Conservation (phyloP, 2,113 vertebrate genomes). For the Accipiter cooperii region DNA sequence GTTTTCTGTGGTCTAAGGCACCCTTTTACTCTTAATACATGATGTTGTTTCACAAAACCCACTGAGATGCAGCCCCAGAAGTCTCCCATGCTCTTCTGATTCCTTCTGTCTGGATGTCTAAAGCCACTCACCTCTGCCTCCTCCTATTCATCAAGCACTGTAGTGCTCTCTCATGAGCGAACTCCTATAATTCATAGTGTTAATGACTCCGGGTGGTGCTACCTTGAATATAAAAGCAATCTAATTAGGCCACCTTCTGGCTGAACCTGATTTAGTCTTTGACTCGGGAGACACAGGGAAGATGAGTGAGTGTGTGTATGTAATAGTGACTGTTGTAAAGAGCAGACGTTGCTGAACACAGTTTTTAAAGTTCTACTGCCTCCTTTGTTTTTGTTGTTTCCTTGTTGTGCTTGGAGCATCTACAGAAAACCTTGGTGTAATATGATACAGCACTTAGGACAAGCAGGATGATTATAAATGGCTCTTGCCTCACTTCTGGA, state of each 20-base stretch:
- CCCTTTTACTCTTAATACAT: neutral
- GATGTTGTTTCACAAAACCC: neutral
- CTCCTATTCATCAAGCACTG: neutral
- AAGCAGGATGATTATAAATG: neutral
- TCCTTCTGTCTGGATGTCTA: neutral
- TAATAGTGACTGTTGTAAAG: neutral
- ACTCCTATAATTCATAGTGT: neutral
- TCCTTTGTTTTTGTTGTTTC: neutral
- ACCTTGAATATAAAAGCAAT: slow-evolving; percentile 62
- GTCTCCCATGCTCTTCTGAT: neutral
- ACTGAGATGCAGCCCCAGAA: neutral
- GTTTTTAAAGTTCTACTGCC: neutral
- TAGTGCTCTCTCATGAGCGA: neutral
- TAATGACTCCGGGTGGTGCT: slow-evolving; percentile 7
- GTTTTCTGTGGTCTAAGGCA: neutral
- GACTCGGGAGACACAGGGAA: neutral
- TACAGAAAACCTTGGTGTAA: neutral
- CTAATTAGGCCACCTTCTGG: slow-evolving; percentile 69
- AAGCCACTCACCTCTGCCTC: neutral
- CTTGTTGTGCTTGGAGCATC: neutral
- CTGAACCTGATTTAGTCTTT: slow-evolving; percentile 40
- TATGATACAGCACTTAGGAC: neutral
- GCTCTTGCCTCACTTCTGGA: neutral
- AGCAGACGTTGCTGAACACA: neutral
- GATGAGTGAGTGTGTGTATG: neutral